These are phyloP conservation scores for Taeniopygia guttata DNA, from an alignment of 2,797 vertebrate species.

Conservation along the genomic window DNA sequence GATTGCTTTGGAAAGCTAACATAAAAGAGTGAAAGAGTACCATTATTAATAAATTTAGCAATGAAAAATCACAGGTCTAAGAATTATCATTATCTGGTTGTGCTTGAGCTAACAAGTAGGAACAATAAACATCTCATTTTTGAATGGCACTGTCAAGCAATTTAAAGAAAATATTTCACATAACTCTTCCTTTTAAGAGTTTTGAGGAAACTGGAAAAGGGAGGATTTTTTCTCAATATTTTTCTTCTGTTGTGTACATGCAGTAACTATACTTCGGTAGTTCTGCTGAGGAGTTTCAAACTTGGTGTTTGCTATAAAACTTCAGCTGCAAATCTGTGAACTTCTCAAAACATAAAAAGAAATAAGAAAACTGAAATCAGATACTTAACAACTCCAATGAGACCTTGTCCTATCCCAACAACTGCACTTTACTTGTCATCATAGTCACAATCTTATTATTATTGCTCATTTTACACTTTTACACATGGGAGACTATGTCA, in stretches of 20 bases:
- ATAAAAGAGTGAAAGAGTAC: not conserved
- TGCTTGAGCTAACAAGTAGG: not conserved
- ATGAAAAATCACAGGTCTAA: not conserved
- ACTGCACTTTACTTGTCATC: not conserved
- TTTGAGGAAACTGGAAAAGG: not conserved
- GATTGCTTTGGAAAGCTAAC: not conserved
- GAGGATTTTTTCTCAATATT: not conserved
- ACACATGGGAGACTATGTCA: not conserved
- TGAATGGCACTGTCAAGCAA: not conserved
- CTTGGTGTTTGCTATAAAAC: not conserved
- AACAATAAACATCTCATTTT: not conserved
- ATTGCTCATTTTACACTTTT: not conserved
- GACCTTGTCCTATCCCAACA: not conserved
- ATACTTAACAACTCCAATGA: not conserved
- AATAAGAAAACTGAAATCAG: not conserved
- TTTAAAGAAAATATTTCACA: not conserved
- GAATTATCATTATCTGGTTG: not conserved
- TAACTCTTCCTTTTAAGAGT: not conserved
- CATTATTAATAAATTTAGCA: not conserved
- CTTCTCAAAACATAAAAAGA: not conserved
- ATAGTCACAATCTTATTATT: not conserved
- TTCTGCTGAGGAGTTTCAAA: not conserved
- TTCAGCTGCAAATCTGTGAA: not conserved
- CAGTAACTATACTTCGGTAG: not conserved
- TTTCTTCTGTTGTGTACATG: not conserved